Evolutionary conservation across 1,140 invertebrate genomes (phyloP).

Genomic region (Asobara japonica): DNA sequence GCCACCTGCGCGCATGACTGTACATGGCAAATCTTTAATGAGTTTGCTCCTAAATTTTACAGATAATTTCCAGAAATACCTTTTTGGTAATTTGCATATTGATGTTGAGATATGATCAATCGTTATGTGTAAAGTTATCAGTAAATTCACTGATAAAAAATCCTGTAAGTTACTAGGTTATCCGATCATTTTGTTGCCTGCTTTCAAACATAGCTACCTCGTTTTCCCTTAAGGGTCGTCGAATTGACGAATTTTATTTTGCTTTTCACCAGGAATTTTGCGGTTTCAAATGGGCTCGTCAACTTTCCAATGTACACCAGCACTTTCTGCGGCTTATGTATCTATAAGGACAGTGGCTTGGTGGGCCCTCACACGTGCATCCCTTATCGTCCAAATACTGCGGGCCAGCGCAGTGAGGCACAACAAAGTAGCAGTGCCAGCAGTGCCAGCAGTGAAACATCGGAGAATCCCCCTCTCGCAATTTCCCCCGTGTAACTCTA

Average conservation of each 20-base stretch:
- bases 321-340: conserved; percentile 51
- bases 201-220: neutral
- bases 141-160: no score
- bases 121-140: no score
- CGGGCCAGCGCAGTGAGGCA: conserved; percentile 31
- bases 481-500: conserved; percentile 38
- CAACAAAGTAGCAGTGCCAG: conserved; percentile 42
- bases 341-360: conserved; percentile 50
- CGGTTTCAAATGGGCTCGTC: conserved; percentile 52
- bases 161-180: no score
- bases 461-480: conserved; percentile 44
- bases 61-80: no score
- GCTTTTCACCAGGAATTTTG: conserved; percentile 52
- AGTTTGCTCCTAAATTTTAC: no score
- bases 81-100: no score
- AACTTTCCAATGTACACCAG: conserved; percentile 47
- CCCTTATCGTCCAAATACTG: conserved; percentile 24
- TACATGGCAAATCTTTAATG: no score
- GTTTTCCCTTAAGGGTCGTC: neutral
- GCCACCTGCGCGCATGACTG: no score
- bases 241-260: conserved; percentile 13
- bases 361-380: conserved; percentile 42
- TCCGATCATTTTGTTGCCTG: no score
- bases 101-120: no score
- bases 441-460: conserved; percentile 43